Evolutionary conservation across 1,140 invertebrate genomes (phyloP).

Genomic region (Protaetia brevitarsis): DNA sequence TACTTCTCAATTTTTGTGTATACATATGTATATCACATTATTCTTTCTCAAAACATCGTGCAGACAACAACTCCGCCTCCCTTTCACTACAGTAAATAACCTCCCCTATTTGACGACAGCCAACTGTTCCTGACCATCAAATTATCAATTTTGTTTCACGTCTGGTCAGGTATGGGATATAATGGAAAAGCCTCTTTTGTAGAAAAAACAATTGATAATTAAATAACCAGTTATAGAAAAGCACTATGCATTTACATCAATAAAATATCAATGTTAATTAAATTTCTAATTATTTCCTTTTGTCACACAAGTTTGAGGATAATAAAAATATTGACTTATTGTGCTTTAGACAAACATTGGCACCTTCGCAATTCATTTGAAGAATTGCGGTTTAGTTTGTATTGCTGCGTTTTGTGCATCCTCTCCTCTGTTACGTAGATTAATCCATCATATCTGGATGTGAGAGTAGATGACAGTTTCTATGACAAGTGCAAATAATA

Average conservation of each 20-base stretch:
- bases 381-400: not conserved
- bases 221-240: too few relatives aligned
- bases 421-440: not conserved
- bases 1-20: not conserved
- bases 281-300: too few relatives aligned
- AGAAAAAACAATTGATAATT: too few relatives aligned
- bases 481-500: not conserved
- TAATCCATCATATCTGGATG: constrained; percentile 1
- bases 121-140: not conserved
- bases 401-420: too few relatives aligned
- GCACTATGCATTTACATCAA: too few relatives aligned
- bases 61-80: not conserved
- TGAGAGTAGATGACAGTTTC: not conserved
- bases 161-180: too few relatives aligned
- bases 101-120: not conserved
- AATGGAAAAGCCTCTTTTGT: too few relatives aligned
- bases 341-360: too few relatives aligned
- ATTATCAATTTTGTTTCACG: not conserved
- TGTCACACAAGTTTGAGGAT: too few relatives aligned
- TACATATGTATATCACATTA: not conserved
- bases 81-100: not conserved
- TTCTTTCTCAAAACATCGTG: not conserved
- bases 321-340: too few relatives aligned
- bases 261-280: too few relatives aligned
- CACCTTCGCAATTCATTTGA: too few relatives aligned